Evolutionary conservation across 1,140 invertebrate species (phyloP).

Genomic region (Drosophila kepulauana): DNA sequence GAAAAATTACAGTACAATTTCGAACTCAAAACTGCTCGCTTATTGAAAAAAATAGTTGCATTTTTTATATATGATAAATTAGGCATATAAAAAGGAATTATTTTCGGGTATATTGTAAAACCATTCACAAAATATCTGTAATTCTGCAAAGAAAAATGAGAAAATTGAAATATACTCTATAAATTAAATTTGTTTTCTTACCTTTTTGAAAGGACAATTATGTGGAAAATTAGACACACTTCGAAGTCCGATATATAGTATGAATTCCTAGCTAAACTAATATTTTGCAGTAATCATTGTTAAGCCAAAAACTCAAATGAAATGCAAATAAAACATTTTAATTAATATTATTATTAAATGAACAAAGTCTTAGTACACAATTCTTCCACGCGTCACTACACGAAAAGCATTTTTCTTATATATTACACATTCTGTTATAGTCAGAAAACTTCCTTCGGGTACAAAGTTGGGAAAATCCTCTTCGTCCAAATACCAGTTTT

Average conservation of each 20-base stretch:
- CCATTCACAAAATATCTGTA: slow-evolving; percentile 19
- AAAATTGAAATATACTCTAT: not conserved
- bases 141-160: slow-evolving; percentile 23
- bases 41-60: slow-evolving; percentile 14
- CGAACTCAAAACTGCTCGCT: not conserved
- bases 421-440: slow-evolving; percentile 13
- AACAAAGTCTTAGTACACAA: not conserved
- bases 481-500: slow-evolving; percentile 36
- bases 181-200: slow-evolving; percentile 2
- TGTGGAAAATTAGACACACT: slow-evolving; percentile 36
- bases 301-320: not conserved
- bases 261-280: too few relatives aligned
- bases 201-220: slow-evolving; percentile 47
- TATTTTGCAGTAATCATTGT: too few relatives aligned
- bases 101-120: slow-evolving; percentile 33
- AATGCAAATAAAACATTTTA: not conserved
- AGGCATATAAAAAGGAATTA: slow-evolving; percentile 37
- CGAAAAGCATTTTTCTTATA: slow-evolving; percentile 7
- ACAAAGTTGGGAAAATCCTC: slow-evolving; percentile 24
- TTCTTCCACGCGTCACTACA: slow-evolving; percentile 19
- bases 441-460: slow-evolving; percentile 27
- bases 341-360: too few relatives aligned
- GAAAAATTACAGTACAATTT: too few relatives aligned
- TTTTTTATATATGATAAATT: slow-evolving; percentile 16
- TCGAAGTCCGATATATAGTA: slow-evolving; percentile 10